Conservation (phyloP, 2,797 vertebrate genomes). For the Pseudopleuronectes americanus region DNA sequence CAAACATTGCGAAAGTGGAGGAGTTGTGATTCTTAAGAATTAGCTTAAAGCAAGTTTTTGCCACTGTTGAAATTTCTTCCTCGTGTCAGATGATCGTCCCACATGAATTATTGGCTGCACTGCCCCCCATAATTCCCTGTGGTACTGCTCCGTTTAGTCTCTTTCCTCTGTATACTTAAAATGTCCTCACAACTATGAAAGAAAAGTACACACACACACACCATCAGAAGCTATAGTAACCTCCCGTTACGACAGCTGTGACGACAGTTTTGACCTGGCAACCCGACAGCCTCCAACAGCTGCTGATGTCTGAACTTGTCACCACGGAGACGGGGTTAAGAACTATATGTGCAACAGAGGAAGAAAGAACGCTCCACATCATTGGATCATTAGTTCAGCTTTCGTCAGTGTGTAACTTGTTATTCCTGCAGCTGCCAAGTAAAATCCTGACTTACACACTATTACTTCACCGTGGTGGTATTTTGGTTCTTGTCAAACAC, state of each 20-base stretch:
- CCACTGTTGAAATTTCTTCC: too few relatives aligned
- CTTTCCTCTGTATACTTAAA: too few relatives aligned
- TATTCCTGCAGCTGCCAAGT: neutral
- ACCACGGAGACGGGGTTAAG: slow-evolving; percentile 10
- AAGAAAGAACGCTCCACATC: neutral
- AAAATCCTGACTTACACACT: neutral
- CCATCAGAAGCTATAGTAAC: slow-evolving; percentile 10
- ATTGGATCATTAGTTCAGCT: slow-evolving; percentile 10
- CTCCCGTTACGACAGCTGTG: slow-evolving; percentile 4
- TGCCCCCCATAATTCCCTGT: too few relatives aligned
- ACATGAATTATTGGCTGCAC: too few relatives aligned
- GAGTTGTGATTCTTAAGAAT: too few relatives aligned
- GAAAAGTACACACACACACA: neutral
- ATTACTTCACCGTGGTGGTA: neutral
- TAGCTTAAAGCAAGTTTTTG: too few relatives aligned
- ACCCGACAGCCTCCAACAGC: slow-evolving; percentile 25
- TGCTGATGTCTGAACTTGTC: slow-evolving; percentile 43
- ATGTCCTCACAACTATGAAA: too few relatives aligned
- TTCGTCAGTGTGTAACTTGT: neutral
- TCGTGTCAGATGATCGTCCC: too few relatives aligned
- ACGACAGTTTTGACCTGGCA: slow-evolving; percentile 26
- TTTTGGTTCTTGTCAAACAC: neutral
- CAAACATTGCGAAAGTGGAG: too few relatives aligned
- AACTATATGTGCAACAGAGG: slow-evolving; percentile 10
- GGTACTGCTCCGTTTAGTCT: too few relatives aligned